Conservation (phyloP, 1,140 invertebrate genomes). For the Chymomyza costata region DNA sequence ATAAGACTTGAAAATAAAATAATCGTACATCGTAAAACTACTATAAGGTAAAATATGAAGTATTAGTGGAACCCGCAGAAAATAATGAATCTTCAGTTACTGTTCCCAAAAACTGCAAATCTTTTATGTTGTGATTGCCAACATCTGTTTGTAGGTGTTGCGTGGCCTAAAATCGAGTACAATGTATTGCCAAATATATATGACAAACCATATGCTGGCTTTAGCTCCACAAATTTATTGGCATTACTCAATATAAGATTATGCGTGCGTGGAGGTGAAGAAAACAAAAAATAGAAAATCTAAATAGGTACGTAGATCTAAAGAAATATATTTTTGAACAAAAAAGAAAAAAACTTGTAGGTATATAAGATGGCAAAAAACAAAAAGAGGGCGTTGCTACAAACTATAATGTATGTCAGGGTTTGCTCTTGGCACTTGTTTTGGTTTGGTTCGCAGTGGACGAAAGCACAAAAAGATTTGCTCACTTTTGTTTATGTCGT, state of each 20-base stretch:
- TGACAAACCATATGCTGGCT: constrained; percentile 33
- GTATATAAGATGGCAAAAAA: constrained; percentile 22
- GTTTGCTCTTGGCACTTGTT: constrained; percentile 68
- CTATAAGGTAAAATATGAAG: too few relatives aligned
- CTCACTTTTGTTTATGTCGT: constrained; percentile 37
- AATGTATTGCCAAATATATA: constrained; percentile 9
- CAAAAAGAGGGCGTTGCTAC: constrained; percentile 63
- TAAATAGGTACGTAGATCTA: constrained; percentile 7
- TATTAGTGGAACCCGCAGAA: neutral
- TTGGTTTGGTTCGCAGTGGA: constrained; percentile 30
- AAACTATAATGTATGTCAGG: constrained; percentile 64
- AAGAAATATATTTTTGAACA: constrained; percentile 24
- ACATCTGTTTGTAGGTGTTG: constrained; percentile 55
- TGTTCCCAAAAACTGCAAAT: constrained; percentile 12
- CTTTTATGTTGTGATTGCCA: constrained; percentile 49
- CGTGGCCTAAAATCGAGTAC: constrained; percentile 11
- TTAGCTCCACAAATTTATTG: constrained; percentile 52
- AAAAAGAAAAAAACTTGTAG: constrained; percentile 24
- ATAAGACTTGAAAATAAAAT: constrained; percentile 25
- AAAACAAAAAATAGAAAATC: constrained; percentile 23
- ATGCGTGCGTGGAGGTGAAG: constrained; percentile 60
- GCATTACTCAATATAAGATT: constrained; percentile 59
- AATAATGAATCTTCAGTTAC: constrained; percentile 2
- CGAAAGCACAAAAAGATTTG: constrained; percentile 69
- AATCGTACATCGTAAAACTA: too few relatives aligned